Evolutionary conservation across 2,113 vertebrate genomes (phyloP), one percentile per base, ranked within the genome.

Genomic region (Carassius auratus): DNA sequence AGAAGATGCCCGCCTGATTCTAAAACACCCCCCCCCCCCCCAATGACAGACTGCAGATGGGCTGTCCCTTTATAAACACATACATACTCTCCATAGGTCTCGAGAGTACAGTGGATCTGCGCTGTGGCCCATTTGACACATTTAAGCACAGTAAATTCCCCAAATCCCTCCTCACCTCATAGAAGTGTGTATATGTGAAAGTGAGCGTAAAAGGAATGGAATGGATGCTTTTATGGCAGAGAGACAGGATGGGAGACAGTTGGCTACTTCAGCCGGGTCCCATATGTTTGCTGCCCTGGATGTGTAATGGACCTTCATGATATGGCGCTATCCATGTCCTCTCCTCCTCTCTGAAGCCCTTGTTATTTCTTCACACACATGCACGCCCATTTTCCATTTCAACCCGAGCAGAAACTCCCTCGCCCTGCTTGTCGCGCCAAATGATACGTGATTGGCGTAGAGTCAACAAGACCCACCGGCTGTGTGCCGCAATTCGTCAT

Each of bases 271-370:
- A 71, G 71, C 26, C 26, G 2, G 77, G 84, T 88, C 90, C 91
- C 92, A 92, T 93, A 91, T 94, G 91, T 86, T 92, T n/a, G 75
- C 73, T 89, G 93, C 91, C 90, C 90, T 91, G 83, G 80, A 90
- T 90, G 90, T 89, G 90, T 91, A 91, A 91, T 92, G 91, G 90
- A 48, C 88, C 88, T 86, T 71, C 83, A 88, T 83, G 81, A 86
- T 87, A 42, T 17, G 71, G 14, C 21, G 1, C 62, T 74, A 23
- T 52, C 68, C 26, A 38, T 75, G 75, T 74, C 68, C 84, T 55
- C 52, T 76, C 26, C 75, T 76, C 50, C 48, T 76, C 75, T 76
- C 69, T 86, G 59, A 74, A 86, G 87, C 84, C 87, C 88, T 89
- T 66, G 89, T 88, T 91, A 86, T 84, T 45, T 48, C 77, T 85